Base-by-base conservation (phyloP, 1,140 invertebrate genomes). In the Kradibia gibbosae region DNA sequence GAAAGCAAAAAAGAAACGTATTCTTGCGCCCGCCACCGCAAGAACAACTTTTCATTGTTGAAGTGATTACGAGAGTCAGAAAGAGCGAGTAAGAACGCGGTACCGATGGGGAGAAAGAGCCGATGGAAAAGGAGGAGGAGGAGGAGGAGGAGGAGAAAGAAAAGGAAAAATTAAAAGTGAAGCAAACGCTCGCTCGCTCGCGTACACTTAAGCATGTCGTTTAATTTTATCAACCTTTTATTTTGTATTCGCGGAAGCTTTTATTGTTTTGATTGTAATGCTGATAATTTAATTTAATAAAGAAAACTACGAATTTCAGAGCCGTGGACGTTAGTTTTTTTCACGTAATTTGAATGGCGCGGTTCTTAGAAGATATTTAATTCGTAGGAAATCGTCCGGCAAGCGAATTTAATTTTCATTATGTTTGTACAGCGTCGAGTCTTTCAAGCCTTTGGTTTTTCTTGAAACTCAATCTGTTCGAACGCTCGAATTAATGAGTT, bases 31-130 rank as follows among this genome's bases (percentile, higher is more conserved):
- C 31, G 31, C 15, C 15, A 20, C 20, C 22, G 28, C 60, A 53
- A 53, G 25, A 73, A 28, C 53, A 80, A 80, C 78, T 80, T 80
- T 80, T 80, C 78, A 73, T 73, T 73, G 78, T 80, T 74, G 42
- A n/a, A 45, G 55, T 39, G 55, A 80, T 62, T 75, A 62, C 55
- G 60, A 20, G 36, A 70, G 75, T 67, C 17, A 28, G 62, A 34
- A 5, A 10, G 55, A n/a, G 10, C n/a, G 28, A 74, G 25, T n/a
- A 50, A 25, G 74, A n/a, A 55, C 50, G 50, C 7, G 45, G 17
- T 7, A 17, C 17, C 45, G 45, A 17, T 20, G 50, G 50, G 50
- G 50, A 3, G 20, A n/a, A n/a, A n/a, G 50, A 20, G 22, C 42
- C 13, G 74, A 25, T 3, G 25, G 71, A 39, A 36, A 36, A 20